A percentile compares a stretch with the other conserved stretches of the same genome.
phyloP scores from a whole-genome alignment of 2,888 invertebrate genomes.

The Rhingia campestris region DNA sequence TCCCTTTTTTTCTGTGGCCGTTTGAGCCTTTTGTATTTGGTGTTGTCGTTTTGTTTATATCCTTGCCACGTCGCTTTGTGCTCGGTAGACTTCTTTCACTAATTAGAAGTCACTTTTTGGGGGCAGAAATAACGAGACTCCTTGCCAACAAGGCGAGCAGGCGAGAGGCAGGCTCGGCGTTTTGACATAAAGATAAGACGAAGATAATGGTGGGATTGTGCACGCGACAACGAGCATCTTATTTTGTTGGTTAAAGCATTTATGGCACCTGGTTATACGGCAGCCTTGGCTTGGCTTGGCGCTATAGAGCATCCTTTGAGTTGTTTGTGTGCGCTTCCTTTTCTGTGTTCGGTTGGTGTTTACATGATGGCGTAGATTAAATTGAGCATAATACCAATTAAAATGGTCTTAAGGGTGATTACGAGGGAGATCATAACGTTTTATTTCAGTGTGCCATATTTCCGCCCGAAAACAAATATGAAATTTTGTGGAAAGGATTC shows the following conservation, averaged over 20 bases:
- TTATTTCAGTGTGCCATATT: slow-evolving; percentile 17
- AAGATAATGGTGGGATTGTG: slow-evolving; percentile 23
- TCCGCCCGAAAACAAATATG: slow-evolving; percentile 1
- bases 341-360: slow-evolving; percentile 43
- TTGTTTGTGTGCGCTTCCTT: not conserved
- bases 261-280: slow-evolving; percentile 42
- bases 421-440: slow-evolving; percentile 31
- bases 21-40: slow-evolving; percentile 33
- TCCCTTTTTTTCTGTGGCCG: slow-evolving; percentile 28
- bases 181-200: slow-evolving; percentile 56
- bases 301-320: not conserved
- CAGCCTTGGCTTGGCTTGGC: slow-evolving; percentile 5
- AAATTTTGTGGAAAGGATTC: not conserved
- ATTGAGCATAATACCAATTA: slow-evolving; percentile 52
- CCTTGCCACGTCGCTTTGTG: slow-evolving; percentile 32
- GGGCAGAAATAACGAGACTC: slow-evolving; percentile 19
- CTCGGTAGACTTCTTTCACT: slow-evolving; percentile 54
- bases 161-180: not conserved
- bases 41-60: slow-evolving; percentile 22
- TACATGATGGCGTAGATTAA: slow-evolving; percentile 52
- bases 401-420: slow-evolving; percentile 44
- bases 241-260: slow-evolving; percentile 48
- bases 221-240: slow-evolving; percentile 32
- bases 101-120: slow-evolving; percentile 58
- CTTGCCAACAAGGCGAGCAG: not conserved